Percentiles rank a stretch among this genome's conserved stretches.
phyloP scores from a whole-genome alignment of 2,888 invertebrate genomes.

The Sarcophaga variegata region DNA sequence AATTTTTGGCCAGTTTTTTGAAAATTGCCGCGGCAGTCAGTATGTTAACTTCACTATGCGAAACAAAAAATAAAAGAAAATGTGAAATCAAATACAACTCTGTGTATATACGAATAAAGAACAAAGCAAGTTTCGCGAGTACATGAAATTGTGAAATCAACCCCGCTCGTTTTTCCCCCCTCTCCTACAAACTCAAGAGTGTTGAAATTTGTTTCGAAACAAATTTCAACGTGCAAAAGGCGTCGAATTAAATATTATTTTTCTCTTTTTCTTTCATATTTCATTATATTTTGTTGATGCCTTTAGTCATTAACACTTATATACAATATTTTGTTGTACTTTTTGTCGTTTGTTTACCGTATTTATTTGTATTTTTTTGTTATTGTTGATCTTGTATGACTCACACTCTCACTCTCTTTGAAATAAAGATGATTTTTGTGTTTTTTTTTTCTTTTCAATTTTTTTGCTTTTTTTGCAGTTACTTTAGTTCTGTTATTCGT shows the following conservation, averaged over 20 bases:
- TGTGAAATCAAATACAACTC: no score
- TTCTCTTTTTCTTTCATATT: neutral
- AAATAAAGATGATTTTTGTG: constrained; percentile 15
- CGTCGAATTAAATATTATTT: neutral
- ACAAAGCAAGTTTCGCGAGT: no score
- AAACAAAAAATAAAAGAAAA: no score
- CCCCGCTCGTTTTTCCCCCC: no score
- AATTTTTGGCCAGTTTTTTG: no score
- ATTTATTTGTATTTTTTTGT: neutral
- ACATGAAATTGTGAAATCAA: no score
- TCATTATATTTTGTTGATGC: neutral
- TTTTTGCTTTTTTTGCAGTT: constrained; percentile 28
- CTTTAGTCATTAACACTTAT: neutral
- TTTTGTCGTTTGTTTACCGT: neutral
- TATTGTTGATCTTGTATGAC: constrained; percentile 32
- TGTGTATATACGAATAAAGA: no score
- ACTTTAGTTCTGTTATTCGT: constrained; percentile 18
- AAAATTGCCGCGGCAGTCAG: no score
- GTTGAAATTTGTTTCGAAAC: no score
- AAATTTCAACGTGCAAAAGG: no score
- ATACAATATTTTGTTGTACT: neutral
- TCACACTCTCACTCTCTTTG: constrained; percentile 21
- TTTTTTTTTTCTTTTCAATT: neutral
- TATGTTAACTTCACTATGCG: no score
- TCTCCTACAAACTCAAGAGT: no score